These are phyloP conservation scores for Lagocephalus sceleratus DNA, from an alignment of 2,797 vertebrate species.

Conservation along the genomic window DNA sequence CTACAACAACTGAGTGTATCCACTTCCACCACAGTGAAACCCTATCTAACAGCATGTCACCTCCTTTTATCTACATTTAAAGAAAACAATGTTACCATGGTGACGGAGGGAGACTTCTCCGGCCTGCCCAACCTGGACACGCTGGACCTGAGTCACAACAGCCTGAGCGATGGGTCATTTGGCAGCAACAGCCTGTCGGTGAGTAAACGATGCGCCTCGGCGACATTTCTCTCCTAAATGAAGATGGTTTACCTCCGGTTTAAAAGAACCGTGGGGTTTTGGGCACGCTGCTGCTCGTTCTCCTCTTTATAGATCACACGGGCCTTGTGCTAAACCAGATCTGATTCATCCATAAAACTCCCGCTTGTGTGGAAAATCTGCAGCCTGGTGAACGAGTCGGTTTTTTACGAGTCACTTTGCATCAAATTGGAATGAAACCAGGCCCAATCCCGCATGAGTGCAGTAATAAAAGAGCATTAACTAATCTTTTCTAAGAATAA, in stretches of 20 bases:
- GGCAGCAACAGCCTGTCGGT: conserved; percentile 68
- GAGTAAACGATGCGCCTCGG: conserved; percentile 30
- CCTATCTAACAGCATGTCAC: too few relatives aligned
- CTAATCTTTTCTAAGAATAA: conserved; percentile 66
- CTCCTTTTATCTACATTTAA: conserved; percentile 19
- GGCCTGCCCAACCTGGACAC: conserved; percentile 74
- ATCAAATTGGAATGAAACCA: conserved; percentile 57
- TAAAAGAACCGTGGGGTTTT: too few relatives aligned
- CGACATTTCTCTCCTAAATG: too few relatives aligned
- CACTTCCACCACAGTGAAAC: neutral
- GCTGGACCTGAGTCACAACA: conserved; percentile 82
- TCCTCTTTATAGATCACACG: neutral
- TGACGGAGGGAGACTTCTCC: conserved; percentile 64
- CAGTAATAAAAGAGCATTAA: conserved; percentile 56
- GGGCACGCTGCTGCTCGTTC: too few relatives aligned
- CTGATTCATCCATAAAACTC: neutral
- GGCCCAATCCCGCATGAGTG: conserved; percentile 49
- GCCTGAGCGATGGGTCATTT: conserved; percentile 70
- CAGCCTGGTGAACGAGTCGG: conserved; percentile 2
- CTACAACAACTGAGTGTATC: too few relatives aligned
- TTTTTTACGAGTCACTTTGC: conserved; percentile 43
- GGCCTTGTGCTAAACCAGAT: neutral
- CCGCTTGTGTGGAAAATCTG: conserved; percentile 3
- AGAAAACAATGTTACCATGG: conserved; percentile 77
- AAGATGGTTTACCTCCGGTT: too few relatives aligned